These are phyloP conservation scores for Ginglymostoma cirratum DNA, from an alignment of 2,113 vertebrate species.

Conservation along the genomic window DNA sequence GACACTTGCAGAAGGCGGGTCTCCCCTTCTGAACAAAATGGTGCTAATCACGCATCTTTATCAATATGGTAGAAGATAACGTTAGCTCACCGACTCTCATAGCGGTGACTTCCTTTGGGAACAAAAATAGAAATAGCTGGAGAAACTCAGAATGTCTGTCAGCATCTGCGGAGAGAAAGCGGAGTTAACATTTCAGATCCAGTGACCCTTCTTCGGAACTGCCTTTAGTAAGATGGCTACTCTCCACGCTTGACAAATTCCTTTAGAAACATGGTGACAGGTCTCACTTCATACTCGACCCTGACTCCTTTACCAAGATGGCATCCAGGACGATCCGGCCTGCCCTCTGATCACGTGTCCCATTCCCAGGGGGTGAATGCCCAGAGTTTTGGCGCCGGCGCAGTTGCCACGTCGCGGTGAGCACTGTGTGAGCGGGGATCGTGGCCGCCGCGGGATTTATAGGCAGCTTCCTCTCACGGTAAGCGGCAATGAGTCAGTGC, in stretches of 20 bases:
- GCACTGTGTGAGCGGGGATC: conserved; percentile 37
- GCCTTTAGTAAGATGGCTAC: not conserved
- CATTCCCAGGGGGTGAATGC: not conserved
- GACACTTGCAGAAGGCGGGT: too few relatives aligned
- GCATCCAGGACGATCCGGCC: too few relatives aligned
- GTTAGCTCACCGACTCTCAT: too few relatives aligned
- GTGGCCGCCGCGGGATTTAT: not conserved
- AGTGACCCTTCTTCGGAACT: too few relatives aligned
- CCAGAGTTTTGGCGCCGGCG: not conserved
- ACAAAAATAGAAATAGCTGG: too few relatives aligned
- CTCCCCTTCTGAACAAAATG: too few relatives aligned
- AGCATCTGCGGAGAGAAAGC: too few relatives aligned
- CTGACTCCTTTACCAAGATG: not conserved
- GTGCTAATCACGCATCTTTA: not conserved
- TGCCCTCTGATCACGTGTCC: not conserved
- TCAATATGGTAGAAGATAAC: not conserved
- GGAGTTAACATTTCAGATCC: too few relatives aligned
- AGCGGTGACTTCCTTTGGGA: too few relatives aligned
- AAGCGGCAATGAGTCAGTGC: not conserved
- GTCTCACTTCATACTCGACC: too few relatives aligned
- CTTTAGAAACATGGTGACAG: not conserved
- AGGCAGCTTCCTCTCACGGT: not conserved
- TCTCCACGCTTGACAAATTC: not conserved
- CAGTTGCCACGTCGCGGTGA: not conserved
- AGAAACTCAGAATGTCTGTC: too few relatives aligned